Evolutionary conservation across 2,113 vertebrate genomes (phyloP), one percentile per base, ranked within the genome.

Genomic region (Paraplagusia blochii): DNA sequence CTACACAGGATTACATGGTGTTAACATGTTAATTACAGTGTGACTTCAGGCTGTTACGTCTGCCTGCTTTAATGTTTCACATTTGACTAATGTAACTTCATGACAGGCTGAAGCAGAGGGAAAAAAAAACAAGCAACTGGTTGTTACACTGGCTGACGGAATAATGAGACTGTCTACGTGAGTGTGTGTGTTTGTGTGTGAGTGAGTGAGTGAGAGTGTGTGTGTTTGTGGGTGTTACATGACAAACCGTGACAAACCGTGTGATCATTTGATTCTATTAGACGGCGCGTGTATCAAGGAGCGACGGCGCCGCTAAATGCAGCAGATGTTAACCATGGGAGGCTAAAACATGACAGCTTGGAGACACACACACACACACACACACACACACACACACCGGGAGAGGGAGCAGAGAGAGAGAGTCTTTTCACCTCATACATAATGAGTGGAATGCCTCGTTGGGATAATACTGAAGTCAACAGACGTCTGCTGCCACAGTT

Each of bases 271-370:
- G 66, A 76, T 76, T 86, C 73, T 76, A 73, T 86, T 72, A 78
- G 66, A 46, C 46, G 19, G 62, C 62, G 74, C 72, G 76, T 67
- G 70, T 67, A 56, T 62, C 58, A 53, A 48, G 66, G 54, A 69
- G 76, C 52, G 29, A 74, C 79, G 74, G 75, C 66, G 66, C 54
- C 35, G 29, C 77, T 87, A 83, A 83, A 75, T 60, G 57, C 54
- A 80, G 92, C 94, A 95, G 94, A 95, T 96, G 94, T 94, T 94
- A 90, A 91, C 90, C 90, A 87, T 91, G 77, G 91, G 91, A 93
- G 92, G 86, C 89, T 89, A 91, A 92, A 90, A 92, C 90, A 88
- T 90, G 92, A 91, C 92, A 95, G 93, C 92, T 93, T 92, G 90
- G 88, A 89, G 83, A 88, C 60, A 55, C 58, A 43, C 47, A 49